These are phyloP conservation scores for Anthoscopus minutus DNA, from an alignment of 2,113 vertebrate genomes.

Conservation along the genomic window DNA sequence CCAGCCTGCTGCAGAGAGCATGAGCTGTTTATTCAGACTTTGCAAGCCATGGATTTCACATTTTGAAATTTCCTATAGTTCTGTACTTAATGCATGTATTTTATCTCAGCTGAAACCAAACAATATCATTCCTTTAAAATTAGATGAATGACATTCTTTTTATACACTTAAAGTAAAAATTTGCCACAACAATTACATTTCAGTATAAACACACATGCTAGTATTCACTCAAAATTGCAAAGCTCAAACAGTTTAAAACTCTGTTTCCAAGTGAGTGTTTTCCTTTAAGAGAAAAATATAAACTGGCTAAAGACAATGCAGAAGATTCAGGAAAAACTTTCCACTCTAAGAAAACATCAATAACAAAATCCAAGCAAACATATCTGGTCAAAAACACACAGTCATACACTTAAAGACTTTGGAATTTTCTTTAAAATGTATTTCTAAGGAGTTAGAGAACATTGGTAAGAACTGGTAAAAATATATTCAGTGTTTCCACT, in stretches of 20 bases:
- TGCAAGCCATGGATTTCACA: not conserved
- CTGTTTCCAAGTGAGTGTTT: not conserved
- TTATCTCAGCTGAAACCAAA: not conserved
- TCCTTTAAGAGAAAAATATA: not conserved
- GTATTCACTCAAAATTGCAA: not conserved
- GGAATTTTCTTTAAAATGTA: not conserved
- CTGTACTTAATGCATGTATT: not conserved
- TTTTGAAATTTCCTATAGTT: not conserved
- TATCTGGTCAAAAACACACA: not conserved
- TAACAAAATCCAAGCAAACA: not conserved
- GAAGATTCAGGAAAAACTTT: not conserved
- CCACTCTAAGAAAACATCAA: not conserved
- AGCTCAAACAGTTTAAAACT: not conserved
- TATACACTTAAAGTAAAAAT: not conserved
- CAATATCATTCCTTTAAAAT: not conserved
- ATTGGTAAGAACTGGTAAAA: not conserved
- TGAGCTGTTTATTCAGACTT: not conserved
- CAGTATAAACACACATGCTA: not conserved
- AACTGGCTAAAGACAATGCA: not conserved
- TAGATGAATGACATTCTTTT: not conserved
- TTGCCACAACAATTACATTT: not conserved
- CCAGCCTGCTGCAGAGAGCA: not conserved
- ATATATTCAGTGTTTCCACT: not conserved
- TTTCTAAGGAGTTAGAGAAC: not conserved
- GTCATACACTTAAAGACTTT: not conserved